phyloP scores from a whole-genome alignment of 2,888 invertebrate species.

The Megastigmus dorsalis region DNA sequence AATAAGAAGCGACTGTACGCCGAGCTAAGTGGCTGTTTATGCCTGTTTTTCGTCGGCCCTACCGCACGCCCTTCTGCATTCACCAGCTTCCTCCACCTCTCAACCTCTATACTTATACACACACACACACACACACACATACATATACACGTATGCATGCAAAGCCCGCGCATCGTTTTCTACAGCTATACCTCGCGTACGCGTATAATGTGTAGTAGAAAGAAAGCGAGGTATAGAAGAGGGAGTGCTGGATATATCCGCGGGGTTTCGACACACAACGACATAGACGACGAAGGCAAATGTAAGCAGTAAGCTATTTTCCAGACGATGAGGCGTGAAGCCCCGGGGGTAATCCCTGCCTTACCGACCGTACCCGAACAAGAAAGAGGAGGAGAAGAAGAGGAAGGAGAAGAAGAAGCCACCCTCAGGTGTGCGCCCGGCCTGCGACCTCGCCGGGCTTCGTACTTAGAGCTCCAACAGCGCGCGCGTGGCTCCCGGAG shows the following conservation, averaged over 20 bases:
- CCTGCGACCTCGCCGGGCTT: conserved; percentile 48
- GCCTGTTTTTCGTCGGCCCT: conserved; percentile 56
- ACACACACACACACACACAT: conserved; percentile 39
- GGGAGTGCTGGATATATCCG: conserved; percentile 20
- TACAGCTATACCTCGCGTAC: neutral
- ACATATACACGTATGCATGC: neutral
- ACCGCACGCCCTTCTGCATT: conserved; percentile 56
- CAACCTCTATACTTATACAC: neutral
- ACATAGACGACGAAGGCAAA: conserved; percentile 62
- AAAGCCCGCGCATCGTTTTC: neutral
- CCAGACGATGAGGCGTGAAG: conserved; percentile 74
- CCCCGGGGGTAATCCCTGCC: conserved; percentile 73
- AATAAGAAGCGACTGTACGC: conserved; percentile 56
- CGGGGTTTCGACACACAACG: conserved; percentile 58
- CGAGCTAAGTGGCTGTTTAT: conserved; percentile 67
- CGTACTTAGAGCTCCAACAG: conserved; percentile 62
- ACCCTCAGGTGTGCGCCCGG: conserved; percentile 69
- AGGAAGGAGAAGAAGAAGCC: too few species aligned
- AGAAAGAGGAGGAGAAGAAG: too few species aligned
- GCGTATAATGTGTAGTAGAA: neutral
- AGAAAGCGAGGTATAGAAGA: conserved; percentile 14
- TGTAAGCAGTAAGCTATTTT: conserved; percentile 75
- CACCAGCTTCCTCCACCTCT: conserved; percentile 54
- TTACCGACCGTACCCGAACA: conserved; percentile 65
- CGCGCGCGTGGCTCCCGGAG: conserved; percentile 32